Conservation (phyloP, 2,888 invertebrate genomes). For the Pyrgus malvae region DNA sequence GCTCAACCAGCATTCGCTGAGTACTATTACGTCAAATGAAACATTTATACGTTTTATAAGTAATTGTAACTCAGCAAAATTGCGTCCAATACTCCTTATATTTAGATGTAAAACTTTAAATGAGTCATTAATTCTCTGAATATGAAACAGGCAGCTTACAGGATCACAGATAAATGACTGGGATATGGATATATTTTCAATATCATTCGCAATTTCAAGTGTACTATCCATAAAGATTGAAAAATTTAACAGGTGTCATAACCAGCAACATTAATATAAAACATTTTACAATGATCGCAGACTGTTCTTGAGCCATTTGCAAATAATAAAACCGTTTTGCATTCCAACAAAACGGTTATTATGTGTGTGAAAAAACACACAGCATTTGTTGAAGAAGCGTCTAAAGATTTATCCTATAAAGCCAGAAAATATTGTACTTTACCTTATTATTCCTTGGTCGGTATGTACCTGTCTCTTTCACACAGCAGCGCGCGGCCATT, state of each 20-base stretch:
- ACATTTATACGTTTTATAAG: not conserved
- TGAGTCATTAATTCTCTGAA: not conserved
- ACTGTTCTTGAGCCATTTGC: too few relatives aligned
- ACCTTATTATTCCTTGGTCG: too few relatives aligned
- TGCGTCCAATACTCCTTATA: slow-evolving; percentile 10
- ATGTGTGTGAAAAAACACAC: too few relatives aligned
- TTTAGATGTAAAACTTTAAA: not conserved
- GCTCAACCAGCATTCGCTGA: slow-evolving; percentile 10
- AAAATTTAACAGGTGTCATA: not conserved
- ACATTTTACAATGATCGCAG: too few relatives aligned
- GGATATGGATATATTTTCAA: not conserved
- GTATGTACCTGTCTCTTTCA: too few relatives aligned
- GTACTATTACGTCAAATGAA: not conserved
- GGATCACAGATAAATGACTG: not conserved
- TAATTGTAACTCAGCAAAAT: not conserved
- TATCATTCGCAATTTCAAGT: not conserved
- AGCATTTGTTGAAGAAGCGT: too few relatives aligned
- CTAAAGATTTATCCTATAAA: too few relatives aligned
- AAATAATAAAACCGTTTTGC: too few relatives aligned
- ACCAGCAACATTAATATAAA: too few relatives aligned
- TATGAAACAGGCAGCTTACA: not conserved
- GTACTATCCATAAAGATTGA: not conserved
- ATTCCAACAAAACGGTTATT: too few relatives aligned
- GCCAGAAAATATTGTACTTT: too few relatives aligned
- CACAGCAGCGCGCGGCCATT: too few relatives aligned